Percentiles rank a stretch among this genome's conserved stretches.
These are phyloP conservation scores for Pseudomyrmex cubaensis DNA, from an alignment of 1,140 invertebrate genomes.

Conservation along the genomic window DNA sequence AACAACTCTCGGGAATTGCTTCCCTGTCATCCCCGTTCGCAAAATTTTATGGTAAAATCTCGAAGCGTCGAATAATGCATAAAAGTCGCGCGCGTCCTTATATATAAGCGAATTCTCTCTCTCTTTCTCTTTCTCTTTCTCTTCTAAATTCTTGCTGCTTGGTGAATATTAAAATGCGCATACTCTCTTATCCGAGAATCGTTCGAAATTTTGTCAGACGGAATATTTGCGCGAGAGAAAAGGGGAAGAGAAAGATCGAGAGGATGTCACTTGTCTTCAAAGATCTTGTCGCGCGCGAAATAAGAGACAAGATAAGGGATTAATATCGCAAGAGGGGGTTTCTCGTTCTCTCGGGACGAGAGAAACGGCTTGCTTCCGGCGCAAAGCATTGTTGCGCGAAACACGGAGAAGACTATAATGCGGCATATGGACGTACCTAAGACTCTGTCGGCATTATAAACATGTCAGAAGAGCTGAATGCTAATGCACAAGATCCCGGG, in stretches of 20 bases:
- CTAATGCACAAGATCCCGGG: slow-evolving; percentile 8
- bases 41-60: slow-evolving; percentile 36
- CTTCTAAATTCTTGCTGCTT: background rate
- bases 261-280: background rate
- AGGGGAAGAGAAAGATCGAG: background rate
- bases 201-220: slow-evolving; percentile 1
- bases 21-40: background rate
- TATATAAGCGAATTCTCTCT: background rate
- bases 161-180: slow-evolving; percentile 45
- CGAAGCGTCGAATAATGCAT: slow-evolving; percentile 30
- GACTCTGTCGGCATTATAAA: slow-evolving; percentile 21
- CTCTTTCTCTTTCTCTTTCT: too few species aligned
- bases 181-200: slow-evolving; percentile 17
- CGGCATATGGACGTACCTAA: background rate
- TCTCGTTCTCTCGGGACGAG: too few species aligned
- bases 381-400: background rate
- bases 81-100: background rate
- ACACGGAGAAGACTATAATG: background rate
- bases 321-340: slow-evolving; percentile 8
- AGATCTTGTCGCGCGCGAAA: background rate
- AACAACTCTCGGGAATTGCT: slow-evolving; percentile 2
- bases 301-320: background rate
- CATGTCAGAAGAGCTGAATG: slow-evolving; percentile 24
- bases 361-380: background rate
- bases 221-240: background rate